A percentile compares a stretch with the other conserved stretches of the same genome.
Evolutionary conservation across 1,140 invertebrate species (phyloP).

Genomic region (Bombus sibiricus): DNA sequence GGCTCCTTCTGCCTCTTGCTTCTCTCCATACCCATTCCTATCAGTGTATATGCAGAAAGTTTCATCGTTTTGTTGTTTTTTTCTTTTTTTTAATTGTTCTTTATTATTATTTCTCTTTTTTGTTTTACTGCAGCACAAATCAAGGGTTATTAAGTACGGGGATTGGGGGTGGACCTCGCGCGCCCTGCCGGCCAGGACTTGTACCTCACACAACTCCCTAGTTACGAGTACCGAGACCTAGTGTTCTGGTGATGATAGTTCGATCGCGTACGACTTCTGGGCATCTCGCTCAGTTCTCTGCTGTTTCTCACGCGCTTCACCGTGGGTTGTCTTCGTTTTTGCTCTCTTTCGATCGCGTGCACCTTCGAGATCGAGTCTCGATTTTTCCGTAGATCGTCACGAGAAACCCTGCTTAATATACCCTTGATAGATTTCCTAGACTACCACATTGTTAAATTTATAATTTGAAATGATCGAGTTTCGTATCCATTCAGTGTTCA

Average conservation of each 20-base stretch:
- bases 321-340: background rate
- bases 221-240: conserved; percentile 84
- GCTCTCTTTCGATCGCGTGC: background rate
- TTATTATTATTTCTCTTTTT: background rate
- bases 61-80: background rate
- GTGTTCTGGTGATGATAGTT: conserved; percentile 63
- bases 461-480: background rate
- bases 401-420: background rate
- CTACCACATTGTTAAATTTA: too few species aligned
- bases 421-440: background rate
- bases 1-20: conserved; percentile 3
- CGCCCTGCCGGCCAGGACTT: conserved; percentile 83
- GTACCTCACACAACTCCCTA: conserved; percentile 84
- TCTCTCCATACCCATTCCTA: background rate
- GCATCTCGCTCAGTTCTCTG: conserved; percentile 27
- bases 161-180: conserved; percentile 81
- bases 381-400: background rate
- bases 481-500: background rate
- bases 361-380: background rate
- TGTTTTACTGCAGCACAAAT: conserved; percentile 48
- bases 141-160: conserved; percentile 80
- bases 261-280: conserved; percentile 53
- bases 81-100: background rate
- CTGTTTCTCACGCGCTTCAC: conserved; percentile 20
- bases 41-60: background rate